Base-by-base conservation (phyloP, 1,140 invertebrate genomes). In the Papilio polyxenes region DNA sequence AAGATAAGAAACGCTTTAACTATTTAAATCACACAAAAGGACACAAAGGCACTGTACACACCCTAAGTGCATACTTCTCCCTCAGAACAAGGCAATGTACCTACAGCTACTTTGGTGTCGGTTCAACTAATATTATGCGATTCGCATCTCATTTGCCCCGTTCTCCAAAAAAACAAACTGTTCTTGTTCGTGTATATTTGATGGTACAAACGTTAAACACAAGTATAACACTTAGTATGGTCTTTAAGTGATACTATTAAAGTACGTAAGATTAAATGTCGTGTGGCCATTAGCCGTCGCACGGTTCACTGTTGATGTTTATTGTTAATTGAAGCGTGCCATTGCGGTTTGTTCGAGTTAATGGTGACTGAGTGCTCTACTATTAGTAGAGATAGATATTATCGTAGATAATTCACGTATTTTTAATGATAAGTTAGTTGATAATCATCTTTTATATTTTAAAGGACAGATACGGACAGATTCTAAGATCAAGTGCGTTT, bases 221-320 rank as follows among this genome's bases (percentile, higher is more conserved):
- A 20, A 31, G 10, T 1, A 37, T 72, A 65, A 65, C 13, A 69
- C 31, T 69, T 37, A 69, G 65, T 69, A 13, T 69, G 11, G 23
- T 37, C 23, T 72, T 37, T 40, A 72, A 72, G 65, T 72, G 65
- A 72, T 15, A 72, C 31, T 72, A 72, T 72, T 72, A 72, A 72
- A 31, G 65, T 11, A 15, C 65, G 65, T 37, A 72, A 72, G 65
- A 72, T 72, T 37, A 72, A 72, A 31, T 31, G 65, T 37, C 7
- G 65, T 37, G 65, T 37, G 65, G 23, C 65, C 65, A 72, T 72
- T 72, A 72, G 31, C 7, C 65, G 65, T 37, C 23, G 65, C 62
- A 65, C 20, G 62, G 31, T 72, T 72, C 65, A 37, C 11, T 72
- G 65, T 72, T 72, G 65, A 72, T 72, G 65, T 72, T 72, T 72